Conservation (phyloP, 2,113 vertebrate species). For the Brachypodius melanocephalos region DNA sequence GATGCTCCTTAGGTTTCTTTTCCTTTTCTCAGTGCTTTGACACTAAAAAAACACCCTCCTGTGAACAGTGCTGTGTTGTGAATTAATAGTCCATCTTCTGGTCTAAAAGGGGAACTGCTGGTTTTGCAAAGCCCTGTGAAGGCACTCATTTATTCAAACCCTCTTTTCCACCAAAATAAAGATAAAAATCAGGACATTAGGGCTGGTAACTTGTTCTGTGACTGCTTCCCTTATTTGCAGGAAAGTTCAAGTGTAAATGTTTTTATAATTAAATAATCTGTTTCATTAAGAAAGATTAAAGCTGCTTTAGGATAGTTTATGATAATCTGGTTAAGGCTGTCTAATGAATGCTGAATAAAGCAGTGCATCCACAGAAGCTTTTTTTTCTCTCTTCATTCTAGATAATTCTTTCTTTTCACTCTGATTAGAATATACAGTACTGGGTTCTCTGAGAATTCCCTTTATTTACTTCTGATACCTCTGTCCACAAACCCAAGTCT, state of each 20-base stretch:
- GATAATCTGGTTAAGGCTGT: slow-evolving; percentile 14
- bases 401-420: not conserved
- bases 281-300: slow-evolving; percentile 26
- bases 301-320: not conserved
- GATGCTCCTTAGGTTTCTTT: not conserved
- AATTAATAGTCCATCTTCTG: not conserved
- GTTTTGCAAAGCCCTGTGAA: not conserved
- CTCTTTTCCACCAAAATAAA: not conserved
- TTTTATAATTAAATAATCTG: not conserved
- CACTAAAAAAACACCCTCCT: not conserved
- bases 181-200: not conserved
- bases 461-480: not conserved
- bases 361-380: not conserved
- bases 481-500: not conserved
- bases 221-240: not conserved
- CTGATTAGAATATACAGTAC: not conserved
- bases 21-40: not conserved
- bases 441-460: not conserved
- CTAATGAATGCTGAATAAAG: not conserved
- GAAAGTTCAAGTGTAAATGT: not conserved
- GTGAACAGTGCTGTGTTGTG: not conserved
- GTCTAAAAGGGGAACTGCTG: not conserved
- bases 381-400: not conserved
- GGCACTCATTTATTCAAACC: not conserved
- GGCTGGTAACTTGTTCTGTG: not conserved